Conservation (phyloP, 2,113 vertebrate species). For the Nannospalax galili region DNA sequence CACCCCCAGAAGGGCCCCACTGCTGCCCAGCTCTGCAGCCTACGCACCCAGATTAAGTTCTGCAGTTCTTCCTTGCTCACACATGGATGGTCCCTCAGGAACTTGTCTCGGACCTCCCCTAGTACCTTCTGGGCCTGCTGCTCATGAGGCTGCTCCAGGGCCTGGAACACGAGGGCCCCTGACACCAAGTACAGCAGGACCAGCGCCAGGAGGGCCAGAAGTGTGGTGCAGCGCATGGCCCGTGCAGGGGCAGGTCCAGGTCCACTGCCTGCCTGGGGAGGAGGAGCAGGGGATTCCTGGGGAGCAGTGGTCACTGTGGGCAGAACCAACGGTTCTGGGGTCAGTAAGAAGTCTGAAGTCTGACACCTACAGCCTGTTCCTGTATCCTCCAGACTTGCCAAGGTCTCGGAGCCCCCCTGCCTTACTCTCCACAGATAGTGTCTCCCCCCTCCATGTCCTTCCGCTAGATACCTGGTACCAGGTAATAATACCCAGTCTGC, state of each 20-base stretch:
- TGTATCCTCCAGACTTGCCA: background rate
- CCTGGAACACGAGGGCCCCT: constrained; percentile 92
- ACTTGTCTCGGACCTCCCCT: constrained; percentile 76
- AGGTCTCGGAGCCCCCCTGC: background rate
- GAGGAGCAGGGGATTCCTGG: constrained; percentile 59
- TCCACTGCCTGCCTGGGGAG: constrained; percentile 8
- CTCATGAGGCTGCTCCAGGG: constrained; percentile 89
- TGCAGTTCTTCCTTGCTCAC: constrained; percentile 84
- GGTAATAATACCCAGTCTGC: background rate
- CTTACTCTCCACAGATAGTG: background rate
- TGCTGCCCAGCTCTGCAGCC: background rate
- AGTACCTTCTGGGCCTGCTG: constrained; percentile 82
- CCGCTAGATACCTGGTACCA: background rate
- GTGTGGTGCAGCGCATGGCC: constrained; percentile 90
- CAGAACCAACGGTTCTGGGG: constrained; percentile 75
- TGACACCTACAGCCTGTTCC: background rate
- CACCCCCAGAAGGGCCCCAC: background rate
- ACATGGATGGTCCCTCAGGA: constrained; percentile 88
- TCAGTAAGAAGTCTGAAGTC: constrained; percentile 26
- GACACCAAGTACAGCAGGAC: constrained; percentile 92
- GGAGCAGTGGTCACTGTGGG: constrained; percentile 82
- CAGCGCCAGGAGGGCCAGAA: constrained; percentile 88
- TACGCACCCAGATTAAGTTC: constrained; percentile 88
- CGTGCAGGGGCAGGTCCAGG: constrained; percentile 13
- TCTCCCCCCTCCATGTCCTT: background rate